Percentiles rank a stretch among this genome's conserved stretches.
These are phyloP conservation scores for Lampris megalopsis DNA, from an alignment of 2,113 vertebrate genomes.

Conservation along the genomic window DNA sequence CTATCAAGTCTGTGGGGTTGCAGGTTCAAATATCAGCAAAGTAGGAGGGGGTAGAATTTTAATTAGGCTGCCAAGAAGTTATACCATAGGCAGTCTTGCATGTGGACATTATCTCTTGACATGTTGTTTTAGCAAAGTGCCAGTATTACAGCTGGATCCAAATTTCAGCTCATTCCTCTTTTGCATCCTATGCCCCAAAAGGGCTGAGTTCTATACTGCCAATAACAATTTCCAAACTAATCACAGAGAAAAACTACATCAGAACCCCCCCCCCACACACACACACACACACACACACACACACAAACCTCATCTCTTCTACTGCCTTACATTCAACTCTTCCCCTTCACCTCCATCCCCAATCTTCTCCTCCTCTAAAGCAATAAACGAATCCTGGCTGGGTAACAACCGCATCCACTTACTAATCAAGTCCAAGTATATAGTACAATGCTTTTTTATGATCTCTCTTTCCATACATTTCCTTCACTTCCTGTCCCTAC, in stretches of 20 bases:
- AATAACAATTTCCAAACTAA: slow-evolving; percentile 37
- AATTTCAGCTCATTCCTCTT: slow-evolving; percentile 2
- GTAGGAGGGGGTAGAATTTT: not conserved
- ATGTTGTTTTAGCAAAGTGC: not conserved
- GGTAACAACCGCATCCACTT: slow-evolving; percentile 17
- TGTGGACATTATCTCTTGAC: not conserved
- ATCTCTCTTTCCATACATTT: slow-evolving; percentile 2
- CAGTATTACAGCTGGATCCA: not conserved
- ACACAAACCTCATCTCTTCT: slow-evolving; percentile 38
- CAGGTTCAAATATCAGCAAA: too few species aligned
- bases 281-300: slow-evolving; percentile 42
- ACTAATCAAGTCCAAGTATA: slow-evolving; percentile 20
- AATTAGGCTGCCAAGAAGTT: not conserved
- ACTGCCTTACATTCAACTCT: slow-evolving; percentile 14
- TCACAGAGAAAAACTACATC: slow-evolving; percentile 20
- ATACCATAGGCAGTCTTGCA: too few species aligned
- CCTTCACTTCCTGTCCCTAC: not conserved
- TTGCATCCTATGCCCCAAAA: not conserved
- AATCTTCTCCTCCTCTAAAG: slow-evolving; percentile 2
- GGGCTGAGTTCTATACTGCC: slow-evolving; percentile 1
- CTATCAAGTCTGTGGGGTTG: too few species aligned
- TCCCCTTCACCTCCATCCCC: slow-evolving; percentile 1
- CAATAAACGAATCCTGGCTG: slow-evolving; percentile 29
- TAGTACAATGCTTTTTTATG: slow-evolving; percentile 12
- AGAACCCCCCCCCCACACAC: too few species aligned